A percentile compares a stretch with the other conserved stretches of the same genome.
phyloP scores from a whole-genome alignment of 2,888 invertebrate genomes.

The Alloplasta piceator region DNA sequence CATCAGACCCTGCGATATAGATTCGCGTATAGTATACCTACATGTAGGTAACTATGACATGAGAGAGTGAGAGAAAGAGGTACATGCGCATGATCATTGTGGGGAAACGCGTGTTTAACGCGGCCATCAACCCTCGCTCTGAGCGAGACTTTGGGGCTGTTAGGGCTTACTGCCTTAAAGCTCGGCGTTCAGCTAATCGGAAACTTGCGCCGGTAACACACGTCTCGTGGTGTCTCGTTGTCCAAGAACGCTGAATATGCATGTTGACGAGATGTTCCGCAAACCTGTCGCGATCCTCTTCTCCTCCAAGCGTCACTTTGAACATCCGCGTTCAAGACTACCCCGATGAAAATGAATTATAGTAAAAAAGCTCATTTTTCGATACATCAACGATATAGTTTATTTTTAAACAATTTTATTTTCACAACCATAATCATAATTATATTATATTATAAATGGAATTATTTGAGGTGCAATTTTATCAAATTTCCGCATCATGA shows the following conservation, averaged over 20 bases:
- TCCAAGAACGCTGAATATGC: slow-evolving; percentile 73
- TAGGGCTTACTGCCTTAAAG: slow-evolving; percentile 71
- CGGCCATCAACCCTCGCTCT: slow-evolving; percentile 60
- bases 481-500: too few relatives aligned
- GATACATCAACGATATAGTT: too few relatives aligned
- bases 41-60: neutral
- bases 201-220: slow-evolving; percentile 62
- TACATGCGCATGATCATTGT: slow-evolving; percentile 12
- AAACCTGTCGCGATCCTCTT: slow-evolving; percentile 53
- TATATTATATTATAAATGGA: too few relatives aligned
- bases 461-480: too few relatives aligned
- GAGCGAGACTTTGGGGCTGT: slow-evolving; percentile 69
- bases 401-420: too few relatives aligned
- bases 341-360: too few relatives aligned
- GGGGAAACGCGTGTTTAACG: slow-evolving; percentile 63
- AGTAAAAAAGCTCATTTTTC: too few relatives aligned
- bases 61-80: slow-evolving; percentile 1
- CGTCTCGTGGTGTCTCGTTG: slow-evolving; percentile 63
- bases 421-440: too few relatives aligned
- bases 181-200: slow-evolving; percentile 72
- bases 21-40: too few relatives aligned
- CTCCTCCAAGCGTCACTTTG: too few relatives aligned
- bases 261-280: slow-evolving; percentile 66
- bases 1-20: neutral
- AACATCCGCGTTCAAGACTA: too few relatives aligned